Evolutionary conservation across 2,113 vertebrate genomes (phyloP), one percentile per base, ranked within the genome.

Genomic region (Euleptes europaea): DNA sequence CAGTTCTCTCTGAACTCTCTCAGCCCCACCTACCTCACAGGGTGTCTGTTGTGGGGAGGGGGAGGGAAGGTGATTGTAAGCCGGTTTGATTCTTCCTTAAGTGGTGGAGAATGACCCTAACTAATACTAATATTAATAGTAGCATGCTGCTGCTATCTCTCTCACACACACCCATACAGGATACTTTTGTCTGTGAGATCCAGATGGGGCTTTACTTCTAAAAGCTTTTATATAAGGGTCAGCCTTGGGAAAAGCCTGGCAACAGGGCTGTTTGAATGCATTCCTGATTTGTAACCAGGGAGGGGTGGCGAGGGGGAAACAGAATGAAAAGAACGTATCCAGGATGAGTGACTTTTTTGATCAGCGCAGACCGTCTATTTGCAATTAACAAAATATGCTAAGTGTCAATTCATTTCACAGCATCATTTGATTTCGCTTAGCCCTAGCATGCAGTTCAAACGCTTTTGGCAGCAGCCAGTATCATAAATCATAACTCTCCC

Each of bases 391-490:
- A 82, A 93, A 91, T 73, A 88, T 0, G 1, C 42, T 82, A 84
- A 84, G 78, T 2, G 76, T 89, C 91, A 91, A 51, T 91, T 87
- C 72, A 57, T 91, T 89, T 90, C 42, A 63, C 21, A 31, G 80
- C 51, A 49, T 80, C 42, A 0, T 85, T 90, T 9, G 0, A 54
- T 90, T 92, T 78, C 5, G 35, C 84, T 90, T 85, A 88, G 89
- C 85, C 89, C 38, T 3, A 26, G 0, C 40, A 69, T 2, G 79
- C 74, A 91, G 88, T 89, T 92, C 67, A 83, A 35, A 88, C 90
- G 86, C 28, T 89, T 84, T 70, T 92, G 92, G 92, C 91, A 92
- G 79, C 71, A 65, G 31, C 17, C 47, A 35, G 84, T 40, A 73
- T 77, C 79, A 82, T 91, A 83, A 86, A 91, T 90, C 70, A 42